Base-by-base conservation (phyloP, 2,888 invertebrate species). In the Oscheius sp. region DNA sequence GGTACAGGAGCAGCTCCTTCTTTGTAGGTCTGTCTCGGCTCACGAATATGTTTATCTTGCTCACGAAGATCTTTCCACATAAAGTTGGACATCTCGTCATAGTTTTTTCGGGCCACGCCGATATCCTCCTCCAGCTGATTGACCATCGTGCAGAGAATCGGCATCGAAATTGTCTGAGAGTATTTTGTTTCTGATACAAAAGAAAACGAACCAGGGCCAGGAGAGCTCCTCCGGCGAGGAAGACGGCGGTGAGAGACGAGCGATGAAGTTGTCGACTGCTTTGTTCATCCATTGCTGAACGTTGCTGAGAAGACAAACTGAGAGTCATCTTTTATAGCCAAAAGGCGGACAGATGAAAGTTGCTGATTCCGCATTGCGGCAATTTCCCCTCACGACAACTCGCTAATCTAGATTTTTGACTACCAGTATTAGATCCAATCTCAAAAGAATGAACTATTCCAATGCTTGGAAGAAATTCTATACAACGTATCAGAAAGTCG, bases 1-100 rank as follows among this genome's bases (percentile, higher is more conserved):
- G 62, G 47, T 7, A 5, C 68, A 10, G 74, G 71, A 21, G 68
- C 50, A 29, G 73, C 75, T 51, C 42, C 42, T 42, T 42, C 42
- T 77, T 78, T 60, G 85, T 84, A 86, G 73, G 77, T 73, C 48
- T 80, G 79, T 63, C 83, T 76, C n/a, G 77, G 76, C 70, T 75
- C 74, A 57, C 82, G 76, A 51, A 79, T 84, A 55, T 82, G 76
- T 33, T 76, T 76, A 42, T 80, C 76, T 53, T 85, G 82, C 2
- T 70, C 76, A 78, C 84, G 79, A 37, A 86, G 65, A 33, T 84
- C 83, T 47, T 79, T 81, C 86, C 86, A 86, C 78, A 86, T 77
- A 48, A 70, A 65, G 75, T 86, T 86, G 21, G 84, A 85, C 21
- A 85, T 83, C 13, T 86, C 86, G 65, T 84, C 77, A 66, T 85